These are phyloP conservation scores for Gymnothorax javanicus DNA, from an alignment of 2,797 vertebrate species.

Conservation along the genomic window DNA sequence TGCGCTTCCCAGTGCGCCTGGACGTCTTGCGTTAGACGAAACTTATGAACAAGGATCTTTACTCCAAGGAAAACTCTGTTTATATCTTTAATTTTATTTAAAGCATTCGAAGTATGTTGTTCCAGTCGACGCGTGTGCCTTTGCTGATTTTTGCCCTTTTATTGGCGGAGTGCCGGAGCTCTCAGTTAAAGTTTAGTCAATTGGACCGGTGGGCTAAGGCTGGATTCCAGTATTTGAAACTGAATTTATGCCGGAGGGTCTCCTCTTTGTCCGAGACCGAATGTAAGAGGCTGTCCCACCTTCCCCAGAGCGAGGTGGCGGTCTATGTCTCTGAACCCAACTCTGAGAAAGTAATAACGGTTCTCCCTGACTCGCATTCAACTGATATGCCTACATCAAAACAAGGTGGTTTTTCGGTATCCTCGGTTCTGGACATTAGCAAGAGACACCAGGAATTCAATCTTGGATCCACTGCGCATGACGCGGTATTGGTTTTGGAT, in stretches of 20 bases:
- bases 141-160: slow-evolving; percentile 40
- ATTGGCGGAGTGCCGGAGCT: slow-evolving; percentile 36
- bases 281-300: slow-evolving; percentile 68
- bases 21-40: slow-evolving; percentile 18
- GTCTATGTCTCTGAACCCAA: slow-evolving; percentile 70
- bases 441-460: slow-evolving; percentile 56
- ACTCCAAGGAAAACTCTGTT: background rate
- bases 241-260: slow-evolving; percentile 70
- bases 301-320: slow-evolving; percentile 66
- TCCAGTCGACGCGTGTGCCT: slow-evolving; percentile 49
- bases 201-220: slow-evolving; percentile 75
- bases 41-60: background rate
- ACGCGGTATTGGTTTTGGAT: slow-evolving; percentile 76
- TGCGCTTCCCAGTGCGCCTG: slow-evolving; percentile 22
- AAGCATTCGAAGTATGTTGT: slow-evolving; percentile 47
- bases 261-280: slow-evolving; percentile 68
- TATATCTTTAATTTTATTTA: background rate
- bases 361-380: slow-evolving; percentile 74
- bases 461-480: slow-evolving; percentile 62
- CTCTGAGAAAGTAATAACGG: slow-evolving; percentile 71
- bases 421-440: slow-evolving; percentile 49
- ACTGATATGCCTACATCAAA: slow-evolving; percentile 54
- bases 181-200: slow-evolving; percentile 49
- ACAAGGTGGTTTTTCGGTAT: slow-evolving; percentile 42
- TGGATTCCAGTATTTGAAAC: slow-evolving; percentile 73